Conservation (phyloP, 2,888 invertebrate species). For the Arenicola marina region DNA sequence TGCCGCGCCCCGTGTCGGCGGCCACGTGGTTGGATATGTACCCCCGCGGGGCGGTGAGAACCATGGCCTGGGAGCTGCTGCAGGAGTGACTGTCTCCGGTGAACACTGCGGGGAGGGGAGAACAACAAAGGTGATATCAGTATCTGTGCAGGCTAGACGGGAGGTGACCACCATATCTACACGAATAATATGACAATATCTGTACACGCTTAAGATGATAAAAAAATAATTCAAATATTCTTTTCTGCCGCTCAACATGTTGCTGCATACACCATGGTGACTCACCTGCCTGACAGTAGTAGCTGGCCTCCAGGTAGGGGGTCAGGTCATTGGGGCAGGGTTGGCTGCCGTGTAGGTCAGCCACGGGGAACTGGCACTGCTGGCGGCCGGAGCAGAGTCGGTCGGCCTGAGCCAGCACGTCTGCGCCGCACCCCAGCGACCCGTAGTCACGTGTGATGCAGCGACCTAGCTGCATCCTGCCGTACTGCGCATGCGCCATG, state of each 20-base stretch:
- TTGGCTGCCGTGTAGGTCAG: slow-evolving; percentile 18
- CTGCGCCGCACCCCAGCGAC: slow-evolving; percentile 23
- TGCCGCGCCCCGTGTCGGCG: neutral
- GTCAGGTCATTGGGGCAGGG: slow-evolving; percentile 27
- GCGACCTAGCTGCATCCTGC: slow-evolving; percentile 26
- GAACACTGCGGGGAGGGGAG: too few species aligned
- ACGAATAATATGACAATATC: too few species aligned
- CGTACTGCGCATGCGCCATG: slow-evolving; percentile 21
- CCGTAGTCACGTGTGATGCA: slow-evolving; percentile 25
- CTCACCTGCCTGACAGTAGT: slow-evolving; percentile 22
- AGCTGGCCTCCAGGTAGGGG: slow-evolving; percentile 24
- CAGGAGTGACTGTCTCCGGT: too few species aligned
- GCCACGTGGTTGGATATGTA: neutral
- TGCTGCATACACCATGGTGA: neutral
- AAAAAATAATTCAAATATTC: too few species aligned
- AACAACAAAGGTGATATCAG: too few species aligned
- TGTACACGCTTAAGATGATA: too few species aligned
- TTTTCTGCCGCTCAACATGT: too few species aligned
- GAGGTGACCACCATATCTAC: too few species aligned
- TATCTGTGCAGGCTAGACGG: too few species aligned
- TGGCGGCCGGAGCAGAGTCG: slow-evolving; percentile 29
- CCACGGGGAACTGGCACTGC: slow-evolving; percentile 23
- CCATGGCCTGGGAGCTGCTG: neutral
- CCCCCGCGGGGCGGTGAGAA: neutral
- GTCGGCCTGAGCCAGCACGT: slow-evolving; percentile 23